A percentile compares a stretch with the other conserved stretches of the same genome.
Conservation (phyloP, 2,888 invertebrate species). For the Acleris literana region DNA sequence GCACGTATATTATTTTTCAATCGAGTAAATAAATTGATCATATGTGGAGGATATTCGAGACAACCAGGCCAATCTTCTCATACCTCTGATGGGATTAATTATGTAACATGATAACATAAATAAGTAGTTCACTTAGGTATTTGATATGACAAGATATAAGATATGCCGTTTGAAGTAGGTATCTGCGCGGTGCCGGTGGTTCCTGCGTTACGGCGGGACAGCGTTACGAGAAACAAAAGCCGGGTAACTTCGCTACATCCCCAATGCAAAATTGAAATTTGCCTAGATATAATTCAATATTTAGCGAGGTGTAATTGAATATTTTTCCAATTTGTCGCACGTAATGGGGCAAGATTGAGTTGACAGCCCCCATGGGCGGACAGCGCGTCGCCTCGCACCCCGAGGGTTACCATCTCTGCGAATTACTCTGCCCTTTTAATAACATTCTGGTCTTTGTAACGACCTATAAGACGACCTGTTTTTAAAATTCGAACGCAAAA, state of each 20-base stretch:
- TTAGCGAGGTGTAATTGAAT: conserved; percentile 82
- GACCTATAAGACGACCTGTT: too few relatives aligned
- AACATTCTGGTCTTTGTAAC: too few relatives aligned
- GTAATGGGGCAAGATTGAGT: conserved; percentile 84
- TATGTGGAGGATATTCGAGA: conserved; percentile 13
- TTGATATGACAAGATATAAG: background rate
- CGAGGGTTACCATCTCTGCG: conserved; percentile 29
- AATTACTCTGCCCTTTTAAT: conserved; percentile 21
- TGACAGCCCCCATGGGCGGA: conserved; percentile 69
- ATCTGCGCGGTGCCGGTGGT: background rate
- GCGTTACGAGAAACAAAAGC: conserved; percentile 33
- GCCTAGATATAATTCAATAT: conserved; percentile 82
- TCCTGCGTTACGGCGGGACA: background rate
- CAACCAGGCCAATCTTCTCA: background rate
- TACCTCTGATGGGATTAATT: background rate
- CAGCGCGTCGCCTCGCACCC: conserved; percentile 45
- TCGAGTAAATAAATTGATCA: conserved; percentile 58
- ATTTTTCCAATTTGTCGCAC: conserved; percentile 84
- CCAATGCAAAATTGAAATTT: conserved; percentile 79
- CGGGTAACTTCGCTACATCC: conserved; percentile 55
- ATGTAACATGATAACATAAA: background rate
- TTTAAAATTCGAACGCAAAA: too few relatives aligned
- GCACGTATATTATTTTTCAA: conserved; percentile 64
- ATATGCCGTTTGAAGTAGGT: background rate
- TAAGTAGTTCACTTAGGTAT: background rate